phyloP scores from a whole-genome alignment of 2,113 vertebrate species.

The Brachypodius melanocephalos region DNA sequence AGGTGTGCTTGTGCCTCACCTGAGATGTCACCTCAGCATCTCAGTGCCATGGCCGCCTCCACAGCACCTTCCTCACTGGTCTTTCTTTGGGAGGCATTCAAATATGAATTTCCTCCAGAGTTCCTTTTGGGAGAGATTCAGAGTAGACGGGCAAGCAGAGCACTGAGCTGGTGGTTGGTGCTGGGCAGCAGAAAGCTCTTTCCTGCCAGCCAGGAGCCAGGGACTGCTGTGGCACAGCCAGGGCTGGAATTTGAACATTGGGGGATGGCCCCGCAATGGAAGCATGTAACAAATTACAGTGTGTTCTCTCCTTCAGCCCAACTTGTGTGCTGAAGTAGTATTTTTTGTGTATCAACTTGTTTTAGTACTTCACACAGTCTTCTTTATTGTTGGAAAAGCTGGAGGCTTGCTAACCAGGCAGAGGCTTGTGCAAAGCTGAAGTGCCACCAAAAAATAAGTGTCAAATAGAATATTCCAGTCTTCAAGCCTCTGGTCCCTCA shows the following conservation, averaged over 20 bases:
- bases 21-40: background rate
- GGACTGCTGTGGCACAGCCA: background rate
- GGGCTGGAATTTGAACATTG: background rate
- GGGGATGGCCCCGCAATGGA: background rate
- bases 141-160: background rate
- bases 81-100: background rate
- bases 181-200: background rate
- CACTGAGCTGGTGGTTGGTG: fast-evolving
- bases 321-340: background rate
- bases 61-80: background rate
- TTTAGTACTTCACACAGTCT: background rate
- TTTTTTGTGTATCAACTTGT: background rate
- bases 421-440: background rate
- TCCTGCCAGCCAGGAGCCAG: background rate
- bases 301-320: background rate
- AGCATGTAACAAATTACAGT: background rate
- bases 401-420: background rate
- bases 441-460: background rate
- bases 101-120: background rate
- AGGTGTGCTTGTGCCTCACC: background rate
- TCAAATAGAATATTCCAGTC: background rate
- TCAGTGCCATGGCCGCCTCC: background rate
- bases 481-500: background rate
- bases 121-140: background rate
- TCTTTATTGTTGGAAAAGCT: background rate